Conservation (phyloP, 2,113 vertebrate species). For the Malurus elegans region DNA sequence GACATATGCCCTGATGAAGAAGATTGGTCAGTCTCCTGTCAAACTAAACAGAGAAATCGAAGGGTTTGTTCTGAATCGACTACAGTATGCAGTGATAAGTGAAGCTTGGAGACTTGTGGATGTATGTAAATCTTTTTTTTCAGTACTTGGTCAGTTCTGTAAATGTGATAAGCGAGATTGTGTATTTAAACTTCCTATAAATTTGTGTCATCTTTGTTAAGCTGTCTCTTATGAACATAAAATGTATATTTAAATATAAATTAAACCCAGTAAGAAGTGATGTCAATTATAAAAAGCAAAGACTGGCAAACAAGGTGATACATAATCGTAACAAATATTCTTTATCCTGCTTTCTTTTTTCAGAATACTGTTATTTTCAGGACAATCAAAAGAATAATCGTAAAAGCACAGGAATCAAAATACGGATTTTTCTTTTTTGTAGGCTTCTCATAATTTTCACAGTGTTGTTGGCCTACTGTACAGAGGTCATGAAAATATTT, state of each 20-base stretch:
- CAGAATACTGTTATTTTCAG: neutral
- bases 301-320: neutral
- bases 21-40: conserved; percentile 88
- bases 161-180: neutral
- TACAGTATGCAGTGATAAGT: conserved; percentile 91
- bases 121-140: conserved; percentile 67
- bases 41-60: conserved; percentile 85
- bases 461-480: neutral
- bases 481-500: neutral
- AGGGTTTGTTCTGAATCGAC: conserved; percentile 91
- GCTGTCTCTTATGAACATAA: neutral
- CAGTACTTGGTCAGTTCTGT: neutral
- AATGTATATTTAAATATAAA: neutral
- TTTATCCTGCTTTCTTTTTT: neutral
- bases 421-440: neutral
- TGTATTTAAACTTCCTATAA: neutral
- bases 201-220: neutral
- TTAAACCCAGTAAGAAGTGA: neutral
- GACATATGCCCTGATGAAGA: conserved; percentile 84
- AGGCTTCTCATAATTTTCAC: neutral
- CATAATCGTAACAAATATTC: neutral
- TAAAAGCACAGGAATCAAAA: neutral
- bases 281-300: neutral
- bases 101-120: conserved; percentile 94
- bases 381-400: neutral